Conservation (phyloP, 1,140 invertebrate species). For the Octopus sinensis region DNA sequence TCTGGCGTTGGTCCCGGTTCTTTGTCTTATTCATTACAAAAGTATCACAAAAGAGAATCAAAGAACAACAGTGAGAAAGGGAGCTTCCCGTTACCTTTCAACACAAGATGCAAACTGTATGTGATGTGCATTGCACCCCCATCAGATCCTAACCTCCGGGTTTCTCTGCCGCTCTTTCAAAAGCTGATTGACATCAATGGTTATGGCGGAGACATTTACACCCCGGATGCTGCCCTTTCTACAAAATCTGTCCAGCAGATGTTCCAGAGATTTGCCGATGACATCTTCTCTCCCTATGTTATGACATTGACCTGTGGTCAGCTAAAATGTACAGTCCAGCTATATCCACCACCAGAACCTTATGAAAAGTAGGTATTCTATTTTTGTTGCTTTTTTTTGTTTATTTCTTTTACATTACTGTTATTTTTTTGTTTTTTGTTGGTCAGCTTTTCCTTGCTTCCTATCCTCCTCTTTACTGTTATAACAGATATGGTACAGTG, state of each 20-base stretch:
- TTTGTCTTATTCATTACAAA: constrained; percentile 54
- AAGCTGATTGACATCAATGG: constrained; percentile 65
- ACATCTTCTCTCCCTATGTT: constrained; percentile 75
- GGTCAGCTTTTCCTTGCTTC: not conserved
- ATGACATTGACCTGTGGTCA: constrained; percentile 75
- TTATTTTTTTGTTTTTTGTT: not conserved
- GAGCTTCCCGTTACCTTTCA: constrained; percentile 70
- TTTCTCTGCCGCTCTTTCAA: constrained; percentile 58
- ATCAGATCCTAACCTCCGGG: constrained; percentile 48
- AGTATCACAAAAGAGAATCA: constrained; percentile 30
- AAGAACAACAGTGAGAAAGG: constrained; percentile 32
- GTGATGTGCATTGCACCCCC: constrained; percentile 67
- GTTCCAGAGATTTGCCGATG: constrained; percentile 72
- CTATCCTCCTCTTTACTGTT: not conserved
- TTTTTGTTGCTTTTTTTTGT: not conserved
- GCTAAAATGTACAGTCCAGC: constrained; percentile 69
- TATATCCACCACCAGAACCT: constrained; percentile 72
- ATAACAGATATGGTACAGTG: no score
- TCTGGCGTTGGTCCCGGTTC: constrained; percentile 67
- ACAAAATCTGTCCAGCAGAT: constrained; percentile 64
- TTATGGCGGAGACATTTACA: constrained; percentile 64
- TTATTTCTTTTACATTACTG: not conserved
- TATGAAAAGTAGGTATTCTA: constrained; percentile 38
- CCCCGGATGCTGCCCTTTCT: constrained; percentile 64
- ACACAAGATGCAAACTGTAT: constrained; percentile 77